Conservation (phyloP, 2,113 vertebrate genomes). For the Sterna hirundo region DNA sequence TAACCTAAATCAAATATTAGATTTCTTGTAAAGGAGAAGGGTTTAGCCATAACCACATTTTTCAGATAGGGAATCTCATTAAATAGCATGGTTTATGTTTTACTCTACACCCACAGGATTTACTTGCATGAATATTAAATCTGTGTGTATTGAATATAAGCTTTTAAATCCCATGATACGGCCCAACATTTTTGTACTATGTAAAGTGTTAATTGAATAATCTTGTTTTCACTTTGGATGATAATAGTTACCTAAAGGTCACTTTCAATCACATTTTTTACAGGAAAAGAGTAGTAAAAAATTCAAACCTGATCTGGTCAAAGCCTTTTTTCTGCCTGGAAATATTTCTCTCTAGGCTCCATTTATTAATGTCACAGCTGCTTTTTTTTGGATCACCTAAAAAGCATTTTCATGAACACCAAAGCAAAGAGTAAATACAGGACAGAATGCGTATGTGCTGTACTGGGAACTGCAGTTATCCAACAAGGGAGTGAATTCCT, state of each 20-base stretch:
- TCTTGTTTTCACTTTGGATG: constrained; percentile 31
- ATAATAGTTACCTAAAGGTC: constrained; percentile 22
- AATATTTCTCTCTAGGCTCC: background rate
- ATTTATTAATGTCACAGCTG: background rate
- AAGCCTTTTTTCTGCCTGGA: background rate
- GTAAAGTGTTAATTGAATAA: constrained; percentile 56
- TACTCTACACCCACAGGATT: constrained; percentile 52
- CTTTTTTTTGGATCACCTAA: background rate
- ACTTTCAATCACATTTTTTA: background rate
- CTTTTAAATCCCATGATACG: constrained; percentile 43
- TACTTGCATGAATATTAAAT: constrained; percentile 66
- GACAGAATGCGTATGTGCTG: background rate
- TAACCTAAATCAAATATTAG: constrained; percentile 78
- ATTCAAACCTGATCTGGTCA: background rate
- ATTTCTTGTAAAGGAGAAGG: constrained; percentile 47
- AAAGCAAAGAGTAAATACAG: constrained; percentile 21
- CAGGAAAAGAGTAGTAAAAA: background rate
- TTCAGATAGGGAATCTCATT: constrained; percentile 54
- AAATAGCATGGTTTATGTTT: constrained; percentile 54
- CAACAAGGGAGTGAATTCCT: background rate
- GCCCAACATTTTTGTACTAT: constrained; percentile 29
- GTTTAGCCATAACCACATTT: constrained; percentile 36
- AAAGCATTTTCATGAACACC: background rate
- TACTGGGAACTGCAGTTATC: background rate
- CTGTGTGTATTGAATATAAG: constrained; percentile 48